Evolutionary conservation across 1,140 invertebrate species (phyloP), one percentile per base, ranked within the genome.

Genomic region (Charaxes varanes): DNA sequence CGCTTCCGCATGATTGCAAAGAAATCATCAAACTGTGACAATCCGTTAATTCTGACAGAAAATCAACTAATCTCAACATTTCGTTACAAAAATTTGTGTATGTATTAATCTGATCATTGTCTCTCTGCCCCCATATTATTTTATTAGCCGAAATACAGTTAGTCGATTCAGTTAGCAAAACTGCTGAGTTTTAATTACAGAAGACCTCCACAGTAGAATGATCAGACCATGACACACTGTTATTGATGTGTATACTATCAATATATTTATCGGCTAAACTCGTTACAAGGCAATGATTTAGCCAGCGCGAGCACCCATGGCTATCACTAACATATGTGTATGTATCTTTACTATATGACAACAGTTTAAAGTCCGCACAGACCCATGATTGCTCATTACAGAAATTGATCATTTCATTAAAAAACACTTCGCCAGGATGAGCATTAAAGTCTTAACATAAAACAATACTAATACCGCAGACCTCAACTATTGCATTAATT

Each of bases 281-380:
- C 6, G 50, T 42, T 8, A 28, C 37, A 21, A 53, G 4, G 11
- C 27, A 40, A 13, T 53, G 43, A 30, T 53, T 43, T 16, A 53
- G 14, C 50, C 49, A 52, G 5, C 31, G 18, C n/a, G 18, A 15
- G 6, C 17, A 13, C 3, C 49, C 49, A 21, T 42, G 22, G n/a
- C 10, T 17, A 1, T 53, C 40, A 42, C 50, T 47, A 17, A 40
- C 18, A 30, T 32, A 52, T 11, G 48, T 45, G 14, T 36, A 41
- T 6, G 17, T 13, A 10, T 35, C 32, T 1, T 16, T 18, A 51
- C 1, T n/a, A 1, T 24, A 17, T 2, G 10, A 28, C 34, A 46
- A 11, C 6, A 26, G 14, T 15, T 46, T 38, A 14, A 22, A 23
- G 12, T 50, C 47, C 0, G 23, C 34, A 35, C 34, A 43, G 4